phyloP scores from a whole-genome alignment of 2,113 vertebrate species.

The Cephalopholis sonnerati region DNA sequence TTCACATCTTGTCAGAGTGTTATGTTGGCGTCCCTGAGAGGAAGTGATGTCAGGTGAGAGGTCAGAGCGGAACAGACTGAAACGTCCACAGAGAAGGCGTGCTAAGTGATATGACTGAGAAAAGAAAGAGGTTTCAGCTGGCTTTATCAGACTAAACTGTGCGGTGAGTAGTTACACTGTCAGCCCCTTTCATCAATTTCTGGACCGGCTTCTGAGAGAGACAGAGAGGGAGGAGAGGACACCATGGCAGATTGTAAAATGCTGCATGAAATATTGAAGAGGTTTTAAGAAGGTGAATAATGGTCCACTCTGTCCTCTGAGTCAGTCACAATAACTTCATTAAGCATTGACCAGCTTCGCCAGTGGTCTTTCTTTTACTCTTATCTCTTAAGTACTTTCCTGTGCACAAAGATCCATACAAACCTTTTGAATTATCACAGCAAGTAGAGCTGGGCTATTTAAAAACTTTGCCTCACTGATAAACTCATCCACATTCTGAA shows the following conservation, averaged over 20 bases:
- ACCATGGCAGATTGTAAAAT: slow-evolving; percentile 31
- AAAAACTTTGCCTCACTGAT: not conserved
- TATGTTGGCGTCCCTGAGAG: not conserved
- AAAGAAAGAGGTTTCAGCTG: not conserved
- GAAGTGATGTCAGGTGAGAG: slow-evolving; percentile 9
- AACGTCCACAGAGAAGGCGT: not conserved
- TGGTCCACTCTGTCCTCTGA: slow-evolving; percentile 19
- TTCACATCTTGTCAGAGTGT: slow-evolving; percentile 25
- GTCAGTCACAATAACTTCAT: slow-evolving; percentile 38
- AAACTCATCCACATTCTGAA: not conserved
- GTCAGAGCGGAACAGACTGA: slow-evolving; percentile 14
- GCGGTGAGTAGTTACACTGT: slow-evolving; percentile 23
- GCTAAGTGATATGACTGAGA: slow-evolving; percentile 21
- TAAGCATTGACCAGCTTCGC: slow-evolving; percentile 24
- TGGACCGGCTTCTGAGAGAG: slow-evolving; percentile 40
- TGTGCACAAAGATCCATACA: not conserved
- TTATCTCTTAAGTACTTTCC: not conserved
- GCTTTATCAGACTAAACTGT: slow-evolving; percentile 21
- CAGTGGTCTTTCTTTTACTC: not conserved
- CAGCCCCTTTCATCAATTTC: slow-evolving; percentile 46
- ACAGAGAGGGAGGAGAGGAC: slow-evolving; percentile 18
- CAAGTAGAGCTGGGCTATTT: not conserved
- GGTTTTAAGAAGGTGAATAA: slow-evolving; percentile 59
- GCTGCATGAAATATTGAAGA: slow-evolving; percentile 62
- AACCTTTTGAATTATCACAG: not conserved